Base-by-base conservation (phyloP, 2,113 vertebrate species). In the Halichoeres trimaculatus region DNA sequence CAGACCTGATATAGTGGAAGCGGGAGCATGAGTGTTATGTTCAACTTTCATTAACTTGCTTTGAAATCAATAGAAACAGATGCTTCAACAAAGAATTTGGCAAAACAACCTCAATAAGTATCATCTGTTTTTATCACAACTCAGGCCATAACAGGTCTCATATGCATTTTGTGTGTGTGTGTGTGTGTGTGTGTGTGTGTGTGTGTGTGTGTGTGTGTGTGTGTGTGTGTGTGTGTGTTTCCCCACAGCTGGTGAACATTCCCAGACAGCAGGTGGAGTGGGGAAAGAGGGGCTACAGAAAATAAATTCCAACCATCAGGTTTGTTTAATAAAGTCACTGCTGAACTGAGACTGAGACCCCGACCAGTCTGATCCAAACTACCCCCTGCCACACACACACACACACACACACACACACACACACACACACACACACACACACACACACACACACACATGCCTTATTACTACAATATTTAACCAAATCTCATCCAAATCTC, bases 211-310 rank as follows among this genome's bases (percentile, higher is more conserved):
- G 41, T 14, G 6, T 35, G 19, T 63, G 36, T 54, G 53, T 55
- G 55, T 76, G 78, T 62, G 40, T 76, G 62, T 62, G 51, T 68
- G 62, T 53, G 48, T 72, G 64, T 54, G 57, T 69, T 36, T 76
- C 72, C 72, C 19, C 69, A 66, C 65, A 70, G 73, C 55, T 74
- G 73, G 77, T 66, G 64, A 62, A 81, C 78, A 85, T 81, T 81
- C 78, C 61, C 74, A 81, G 69, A 85, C 78, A 81, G 70, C 83
- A 85, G 74, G 70, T 81, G 70, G 47, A 74, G 59, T 66, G 55
- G 59, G 45, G 23, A 60, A 43, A 74, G 20, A 67, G 34, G 16
- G 34, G 51, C 41, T 53, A 40, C 57, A 53, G 54, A 80, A 77
- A 85, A 77, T 73, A 85, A 80, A 65, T 73, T 61, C 24, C 24